phyloP scores from a whole-genome alignment of 2,888 invertebrate genomes.

The Malthinus flaveolus region DNA sequence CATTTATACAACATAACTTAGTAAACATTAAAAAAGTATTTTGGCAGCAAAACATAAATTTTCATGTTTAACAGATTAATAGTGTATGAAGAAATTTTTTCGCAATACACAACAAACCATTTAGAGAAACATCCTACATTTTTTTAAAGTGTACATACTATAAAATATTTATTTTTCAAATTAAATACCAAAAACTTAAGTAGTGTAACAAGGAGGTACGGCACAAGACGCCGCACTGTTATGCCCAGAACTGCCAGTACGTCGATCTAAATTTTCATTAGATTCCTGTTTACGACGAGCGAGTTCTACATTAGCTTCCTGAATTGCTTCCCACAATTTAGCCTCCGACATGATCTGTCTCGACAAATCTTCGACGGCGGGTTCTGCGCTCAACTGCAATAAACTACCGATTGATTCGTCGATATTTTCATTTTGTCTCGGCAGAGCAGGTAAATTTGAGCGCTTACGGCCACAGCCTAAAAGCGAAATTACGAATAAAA shows the following conservation, averaged over 20 bases:
- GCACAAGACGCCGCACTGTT: slow-evolving; percentile 50
- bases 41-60: too few relatives aligned
- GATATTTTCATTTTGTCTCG: slow-evolving; percentile 56
- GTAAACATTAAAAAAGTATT: too few relatives aligned
- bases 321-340: slow-evolving; percentile 77
- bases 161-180: too few relatives aligned
- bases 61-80: too few relatives aligned
- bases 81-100: too few relatives aligned
- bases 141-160: too few relatives aligned
- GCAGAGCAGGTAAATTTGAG: slow-evolving; percentile 53
- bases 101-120: too few relatives aligned
- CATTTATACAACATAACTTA: too few relatives aligned
- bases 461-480: slow-evolving; percentile 77
- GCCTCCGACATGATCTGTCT: slow-evolving; percentile 80
- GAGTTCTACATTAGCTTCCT: slow-evolving; percentile 74
- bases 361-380: slow-evolving; percentile 73
- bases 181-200: slow-evolving; percentile 14
- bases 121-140: too few relatives aligned
- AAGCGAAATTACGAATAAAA: slow-evolving; percentile 9
- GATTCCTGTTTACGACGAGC: slow-evolving; percentile 62
- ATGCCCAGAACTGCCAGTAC: slow-evolving; percentile 42
- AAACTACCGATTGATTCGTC: slow-evolving; percentile 69
- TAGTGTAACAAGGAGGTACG: slow-evolving; percentile 47
- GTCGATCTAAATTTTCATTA: slow-evolving; percentile 49
- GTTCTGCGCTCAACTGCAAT: slow-evolving; percentile 69